Conservation (phyloP, 1,140 invertebrate species). For the Grapholita molesta region DNA sequence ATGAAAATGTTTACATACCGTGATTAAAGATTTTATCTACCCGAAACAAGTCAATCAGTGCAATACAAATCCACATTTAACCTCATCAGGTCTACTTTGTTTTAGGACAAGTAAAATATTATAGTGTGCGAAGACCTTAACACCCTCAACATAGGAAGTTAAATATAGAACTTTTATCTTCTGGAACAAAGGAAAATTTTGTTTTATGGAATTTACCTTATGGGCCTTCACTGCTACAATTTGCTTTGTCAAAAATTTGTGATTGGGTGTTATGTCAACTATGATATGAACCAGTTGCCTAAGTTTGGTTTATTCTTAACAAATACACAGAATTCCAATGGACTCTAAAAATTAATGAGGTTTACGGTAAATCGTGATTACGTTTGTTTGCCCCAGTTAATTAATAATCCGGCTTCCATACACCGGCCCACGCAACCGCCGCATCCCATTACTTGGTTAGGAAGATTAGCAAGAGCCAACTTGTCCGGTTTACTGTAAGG, state of each 20-base stretch:
- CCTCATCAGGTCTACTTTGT: neutral
- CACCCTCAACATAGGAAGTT: no score
- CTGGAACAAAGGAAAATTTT: no score
- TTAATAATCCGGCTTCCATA: slow-evolving; percentile 9
- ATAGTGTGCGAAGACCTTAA: no score
- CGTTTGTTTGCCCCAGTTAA: neutral
- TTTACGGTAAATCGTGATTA: neutral
- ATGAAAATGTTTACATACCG: neutral
- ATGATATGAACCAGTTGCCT: no score
- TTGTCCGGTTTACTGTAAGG: slow-evolving; percentile 53
- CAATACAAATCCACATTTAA: neutral
- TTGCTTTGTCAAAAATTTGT: no score
- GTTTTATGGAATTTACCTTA: no score
- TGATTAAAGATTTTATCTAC: neutral
- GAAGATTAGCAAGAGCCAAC: slow-evolving; percentile 60
- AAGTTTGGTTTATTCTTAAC: neutral
- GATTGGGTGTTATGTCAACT: no score
- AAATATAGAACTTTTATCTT: no score
- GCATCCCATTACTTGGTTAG: slow-evolving; percentile 51
- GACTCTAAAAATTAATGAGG: neutral
- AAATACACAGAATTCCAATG: neutral
- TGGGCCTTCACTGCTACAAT: no score
- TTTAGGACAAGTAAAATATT: no score
- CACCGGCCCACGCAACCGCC: slow-evolving; percentile 33
- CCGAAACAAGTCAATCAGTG: neutral